Conservation (phyloP, 2,888 invertebrate species). For the Platerodrilus igneus region DNA sequence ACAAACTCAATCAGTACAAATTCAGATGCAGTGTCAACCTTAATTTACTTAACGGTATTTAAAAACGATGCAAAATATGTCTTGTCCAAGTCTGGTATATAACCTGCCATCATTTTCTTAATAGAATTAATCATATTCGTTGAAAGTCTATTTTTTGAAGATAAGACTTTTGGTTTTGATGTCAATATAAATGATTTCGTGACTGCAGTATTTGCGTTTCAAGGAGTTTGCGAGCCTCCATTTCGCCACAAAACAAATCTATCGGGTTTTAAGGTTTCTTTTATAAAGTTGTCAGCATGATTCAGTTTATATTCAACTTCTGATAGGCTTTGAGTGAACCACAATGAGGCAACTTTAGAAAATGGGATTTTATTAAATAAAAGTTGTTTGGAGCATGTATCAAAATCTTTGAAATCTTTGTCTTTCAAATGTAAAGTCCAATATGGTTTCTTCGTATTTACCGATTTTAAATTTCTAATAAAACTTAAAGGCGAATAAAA, state of each 20-base stretch:
- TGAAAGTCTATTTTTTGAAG: conserved; percentile 1
- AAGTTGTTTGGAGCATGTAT: too few relatives aligned
- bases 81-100: conserved; percentile 2
- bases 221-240: too few relatives aligned
- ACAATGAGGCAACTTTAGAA: conserved; percentile 5
- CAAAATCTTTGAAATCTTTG: background rate
- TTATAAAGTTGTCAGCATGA: conserved; percentile 1
- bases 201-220: too few relatives aligned
- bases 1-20: background rate
- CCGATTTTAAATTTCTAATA: conserved; percentile 4
- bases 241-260: too few relatives aligned
- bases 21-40: background rate
- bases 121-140: background rate
- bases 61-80: conserved; percentile 2
- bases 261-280: too few relatives aligned
- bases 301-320: conserved; percentile 2
- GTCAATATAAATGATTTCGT: too few relatives aligned
- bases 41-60: conserved; percentile 1
- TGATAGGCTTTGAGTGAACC: conserved; percentile 1
- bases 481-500: conserved; percentile 1
- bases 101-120: conserved; percentile 2
- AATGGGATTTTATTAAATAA: conserved; percentile 2
- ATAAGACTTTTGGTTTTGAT: background rate
- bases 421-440: too few relatives aligned
- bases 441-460: conserved; percentile 2